Evolutionary conservation across 2,113 vertebrate species (phyloP).

Genomic region (Promerops cafer): DNA sequence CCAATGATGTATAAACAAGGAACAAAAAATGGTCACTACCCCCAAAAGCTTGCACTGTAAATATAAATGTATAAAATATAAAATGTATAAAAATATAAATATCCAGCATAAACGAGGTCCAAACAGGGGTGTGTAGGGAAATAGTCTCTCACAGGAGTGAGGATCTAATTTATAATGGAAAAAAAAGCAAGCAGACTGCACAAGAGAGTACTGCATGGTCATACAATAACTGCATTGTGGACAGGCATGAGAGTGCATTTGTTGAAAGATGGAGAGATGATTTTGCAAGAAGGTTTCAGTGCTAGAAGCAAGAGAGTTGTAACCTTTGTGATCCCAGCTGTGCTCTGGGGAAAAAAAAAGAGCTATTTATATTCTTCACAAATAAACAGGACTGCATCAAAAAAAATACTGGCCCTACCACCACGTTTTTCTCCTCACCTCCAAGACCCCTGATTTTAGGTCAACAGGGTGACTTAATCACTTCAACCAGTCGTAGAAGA

Average conservation of each 20-base stretch:
- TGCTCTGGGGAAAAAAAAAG: neutral
- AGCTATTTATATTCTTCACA: neutral
- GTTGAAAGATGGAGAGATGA: neutral
- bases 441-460: neutral
- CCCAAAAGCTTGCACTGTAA: neutral
- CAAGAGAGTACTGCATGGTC: neutral
- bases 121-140: neutral
- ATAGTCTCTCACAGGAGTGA: neutral
- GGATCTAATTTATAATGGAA: neutral
- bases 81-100: neutral
- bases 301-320: neutral
- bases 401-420: neutral
- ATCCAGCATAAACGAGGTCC: neutral
- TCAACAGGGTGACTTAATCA: neutral
- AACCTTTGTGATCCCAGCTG: neutral
- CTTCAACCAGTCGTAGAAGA: neutral
- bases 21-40: neutral
- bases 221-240: neutral
- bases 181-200: neutral
- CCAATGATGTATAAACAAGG: neutral
- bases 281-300: neutral
- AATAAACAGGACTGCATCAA: constrained; percentile 1
- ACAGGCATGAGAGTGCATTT: neutral
- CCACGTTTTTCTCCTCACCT: neutral
- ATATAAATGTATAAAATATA: neutral